Percentiles rank a stretch among this genome's conserved stretches.
phyloP scores from a whole-genome alignment of 2,888 invertebrate genomes.

The Cataglyphis livida region DNA sequence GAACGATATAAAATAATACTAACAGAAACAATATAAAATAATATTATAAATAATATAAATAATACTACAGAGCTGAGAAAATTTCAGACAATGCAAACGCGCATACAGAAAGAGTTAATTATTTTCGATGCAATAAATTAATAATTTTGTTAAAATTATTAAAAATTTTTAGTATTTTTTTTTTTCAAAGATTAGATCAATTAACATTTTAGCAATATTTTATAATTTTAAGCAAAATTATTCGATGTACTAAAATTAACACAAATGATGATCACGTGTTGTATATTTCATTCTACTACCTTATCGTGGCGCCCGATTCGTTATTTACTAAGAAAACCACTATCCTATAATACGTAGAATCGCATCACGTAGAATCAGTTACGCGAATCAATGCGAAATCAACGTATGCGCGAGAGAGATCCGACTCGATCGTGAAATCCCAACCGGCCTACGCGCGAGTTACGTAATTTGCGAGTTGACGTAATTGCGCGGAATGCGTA shows the following conservation, averaged over 20 bases:
- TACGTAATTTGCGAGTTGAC: slow-evolving; percentile 64
- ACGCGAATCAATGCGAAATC: slow-evolving; percentile 20
- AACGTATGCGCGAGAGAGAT: slow-evolving; percentile 5
- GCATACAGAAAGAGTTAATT: background rate
- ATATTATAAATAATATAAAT: too few species aligned
- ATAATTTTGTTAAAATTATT: background rate
- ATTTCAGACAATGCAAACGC: background rate
- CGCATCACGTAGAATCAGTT: slow-evolving; percentile 11
- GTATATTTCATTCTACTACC: background rate
- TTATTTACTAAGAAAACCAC: slow-evolving; percentile 28
- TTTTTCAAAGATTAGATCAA: background rate
- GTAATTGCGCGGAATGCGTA: slow-evolving; percentile 66
- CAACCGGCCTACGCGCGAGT: slow-evolving; percentile 36
- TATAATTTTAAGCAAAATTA: background rate
- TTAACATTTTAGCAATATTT: background rate
- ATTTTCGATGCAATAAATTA: background rate
- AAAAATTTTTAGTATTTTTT: background rate
- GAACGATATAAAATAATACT: background rate
- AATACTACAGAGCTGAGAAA: background rate
- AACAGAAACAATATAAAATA: background rate
- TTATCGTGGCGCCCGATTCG: background rate
- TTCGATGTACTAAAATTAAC: background rate
- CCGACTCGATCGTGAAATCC: slow-evolving; percentile 32
- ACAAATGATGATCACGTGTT: background rate
- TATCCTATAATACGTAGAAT: background rate